Evolutionary conservation across 1,140 invertebrate species (phyloP).

Genomic region (Drosophila littoralis): DNA sequence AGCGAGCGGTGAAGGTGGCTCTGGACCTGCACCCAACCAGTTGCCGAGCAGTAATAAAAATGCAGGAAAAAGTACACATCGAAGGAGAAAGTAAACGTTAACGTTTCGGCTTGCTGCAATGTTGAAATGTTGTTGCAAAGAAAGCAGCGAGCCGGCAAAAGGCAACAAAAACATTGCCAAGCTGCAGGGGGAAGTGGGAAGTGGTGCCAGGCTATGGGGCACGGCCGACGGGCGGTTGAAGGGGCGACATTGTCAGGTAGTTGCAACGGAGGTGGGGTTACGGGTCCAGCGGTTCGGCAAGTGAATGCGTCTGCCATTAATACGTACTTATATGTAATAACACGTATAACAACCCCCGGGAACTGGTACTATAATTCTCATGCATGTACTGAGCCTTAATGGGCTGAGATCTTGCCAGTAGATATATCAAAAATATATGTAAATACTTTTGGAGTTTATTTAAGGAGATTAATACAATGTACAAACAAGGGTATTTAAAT

Average conservation of each 20-base stretch:
- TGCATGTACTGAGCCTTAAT: slow-evolving; percentile 14
- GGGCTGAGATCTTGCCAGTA: background rate
- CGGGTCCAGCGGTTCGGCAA: slow-evolving; percentile 24
- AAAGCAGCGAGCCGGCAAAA: slow-evolving; percentile 66
- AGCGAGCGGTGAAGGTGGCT: slow-evolving; percentile 69
- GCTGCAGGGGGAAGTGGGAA: background rate
- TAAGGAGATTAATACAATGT: background rate
- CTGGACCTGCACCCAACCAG: slow-evolving; percentile 75
- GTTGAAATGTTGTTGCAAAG: slow-evolving; percentile 77
- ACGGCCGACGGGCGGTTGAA: no score
- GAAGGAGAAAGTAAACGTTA: slow-evolving; percentile 81
- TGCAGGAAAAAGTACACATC: slow-evolving; percentile 81
- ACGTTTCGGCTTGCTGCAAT: slow-evolving; percentile 62
- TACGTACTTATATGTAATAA: slow-evolving; percentile 23
- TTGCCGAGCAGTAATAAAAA: slow-evolving; percentile 62
- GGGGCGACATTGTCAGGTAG: slow-evolving; percentile 6
- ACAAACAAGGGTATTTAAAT: background rate
- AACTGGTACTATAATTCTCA: slow-evolving; percentile 20
- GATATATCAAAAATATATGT: slow-evolving; percentile 1
- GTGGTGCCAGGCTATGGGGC: no score
- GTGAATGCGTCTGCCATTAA: slow-evolving; percentile 35
- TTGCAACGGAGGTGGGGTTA: slow-evolving; percentile 15
- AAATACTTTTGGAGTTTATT: slow-evolving; percentile 3
- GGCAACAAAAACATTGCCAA: slow-evolving; percentile 20
- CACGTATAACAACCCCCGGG: slow-evolving; percentile 24